Evolutionary conservation across 2,888 invertebrate genomes (phyloP).

Genomic region (Mesorhabditis sp.): DNA sequence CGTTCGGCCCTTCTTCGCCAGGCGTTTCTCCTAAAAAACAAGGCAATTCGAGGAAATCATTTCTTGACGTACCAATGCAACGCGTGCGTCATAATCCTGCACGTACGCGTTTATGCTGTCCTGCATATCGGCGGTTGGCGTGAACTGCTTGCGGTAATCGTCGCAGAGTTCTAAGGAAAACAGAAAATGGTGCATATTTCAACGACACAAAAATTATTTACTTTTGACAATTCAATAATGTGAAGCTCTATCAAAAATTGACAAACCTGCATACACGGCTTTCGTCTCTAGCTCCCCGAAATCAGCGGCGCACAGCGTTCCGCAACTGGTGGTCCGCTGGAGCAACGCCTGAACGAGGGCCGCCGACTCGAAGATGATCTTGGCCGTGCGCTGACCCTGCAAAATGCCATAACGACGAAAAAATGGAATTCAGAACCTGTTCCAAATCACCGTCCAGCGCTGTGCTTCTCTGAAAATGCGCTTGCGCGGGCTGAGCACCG

Average conservation of each 20-base stretch:
- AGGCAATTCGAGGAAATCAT: background rate
- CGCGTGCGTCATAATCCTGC: background rate
- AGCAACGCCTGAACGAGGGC: background rate
- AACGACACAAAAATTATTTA: background rate
- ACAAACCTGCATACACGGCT: background rate
- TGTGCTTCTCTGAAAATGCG: background rate
- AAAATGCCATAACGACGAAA: background rate
- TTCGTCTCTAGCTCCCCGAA: background rate
- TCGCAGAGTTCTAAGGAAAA: background rate
- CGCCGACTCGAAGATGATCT: background rate
- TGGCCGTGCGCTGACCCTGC: background rate
- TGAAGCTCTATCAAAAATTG: too few species aligned
- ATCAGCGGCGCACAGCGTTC: background rate
- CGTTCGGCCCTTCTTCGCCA: constrained; percentile 2
- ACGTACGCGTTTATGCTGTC: background rate
- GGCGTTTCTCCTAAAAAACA: background rate
- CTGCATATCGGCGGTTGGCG: background rate
- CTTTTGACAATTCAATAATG: too few species aligned
- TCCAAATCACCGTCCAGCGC: background rate
- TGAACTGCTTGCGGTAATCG: background rate
- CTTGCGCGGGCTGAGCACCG: background rate
- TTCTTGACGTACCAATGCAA: background rate
- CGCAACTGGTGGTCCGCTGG: background rate
- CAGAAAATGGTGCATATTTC: background rate
- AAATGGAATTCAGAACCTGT: background rate